Evolutionary conservation across 2,888 invertebrate species (phyloP).

Genomic region (Venusia cambrica): DNA sequence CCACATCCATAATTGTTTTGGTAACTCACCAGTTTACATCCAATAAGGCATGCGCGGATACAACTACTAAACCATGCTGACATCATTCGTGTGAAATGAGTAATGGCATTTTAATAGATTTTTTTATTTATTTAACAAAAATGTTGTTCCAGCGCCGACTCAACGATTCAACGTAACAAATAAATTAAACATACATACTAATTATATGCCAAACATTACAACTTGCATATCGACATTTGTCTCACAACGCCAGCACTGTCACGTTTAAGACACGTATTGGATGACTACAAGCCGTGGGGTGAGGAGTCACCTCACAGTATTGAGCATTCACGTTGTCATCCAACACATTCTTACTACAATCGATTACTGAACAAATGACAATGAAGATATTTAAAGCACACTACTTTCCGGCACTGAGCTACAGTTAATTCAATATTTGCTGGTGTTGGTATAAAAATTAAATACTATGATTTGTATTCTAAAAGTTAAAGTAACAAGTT

Average conservation of each 20-base stretch:
- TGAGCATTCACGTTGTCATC: constrained; percentile 31
- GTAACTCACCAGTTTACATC: constrained; percentile 75
- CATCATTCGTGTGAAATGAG: constrained; percentile 74
- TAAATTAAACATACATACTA: constrained; percentile 75
- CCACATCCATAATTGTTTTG: constrained; percentile 74
- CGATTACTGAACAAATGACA: constrained; percentile 37
- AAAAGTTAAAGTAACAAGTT: constrained; percentile 52
- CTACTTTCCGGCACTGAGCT: constrained; percentile 54
- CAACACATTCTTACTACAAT: constrained; percentile 39
- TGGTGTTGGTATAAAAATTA: constrained; percentile 54
- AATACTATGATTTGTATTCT: constrained; percentile 53
- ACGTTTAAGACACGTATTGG: constrained; percentile 39
- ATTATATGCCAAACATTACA: constrained; percentile 71
- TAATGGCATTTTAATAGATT: constrained; percentile 71
- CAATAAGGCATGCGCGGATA: constrained; percentile 74
- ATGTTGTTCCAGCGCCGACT: constrained; percentile 70
- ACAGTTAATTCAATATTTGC: constrained; percentile 40
- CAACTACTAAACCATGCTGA: constrained; percentile 77
- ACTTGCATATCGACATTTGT: constrained; percentile 65
- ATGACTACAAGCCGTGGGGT: constrained; percentile 35
- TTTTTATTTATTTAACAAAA: constrained; percentile 78
- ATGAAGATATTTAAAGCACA: constrained; percentile 43
- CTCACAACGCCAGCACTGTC: constrained; percentile 64
- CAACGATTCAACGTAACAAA: constrained; percentile 74
- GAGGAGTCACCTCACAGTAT: constrained; percentile 22